A percentile compares a stretch with the other conserved stretches of the same genome.
These are phyloP conservation scores for Drosophila seguyi DNA, from an alignment of 1,140 invertebrate genomes.

Conservation along the genomic window DNA sequence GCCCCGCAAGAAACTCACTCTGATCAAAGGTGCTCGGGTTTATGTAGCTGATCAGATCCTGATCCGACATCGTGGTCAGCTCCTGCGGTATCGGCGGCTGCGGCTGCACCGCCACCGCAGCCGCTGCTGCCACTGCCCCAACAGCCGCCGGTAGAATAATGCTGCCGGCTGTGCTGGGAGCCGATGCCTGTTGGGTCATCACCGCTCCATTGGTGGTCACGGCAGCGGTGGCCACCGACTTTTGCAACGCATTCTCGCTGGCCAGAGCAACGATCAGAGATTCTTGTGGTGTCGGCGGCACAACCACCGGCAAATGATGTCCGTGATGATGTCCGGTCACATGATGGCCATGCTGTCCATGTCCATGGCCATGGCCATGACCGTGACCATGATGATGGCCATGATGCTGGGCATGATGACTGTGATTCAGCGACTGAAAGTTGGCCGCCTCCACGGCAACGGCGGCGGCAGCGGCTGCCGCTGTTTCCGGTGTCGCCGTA, in stretches of 20 bases:
- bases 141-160: conserved; percentile 70
- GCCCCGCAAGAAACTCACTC: conserved; percentile 85
- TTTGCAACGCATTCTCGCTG: conserved; percentile 79
- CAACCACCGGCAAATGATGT: conserved; percentile 66
- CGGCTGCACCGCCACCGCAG: conserved; percentile 78
- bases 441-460: conserved; percentile 58
- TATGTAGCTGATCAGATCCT: conserved; percentile 93
- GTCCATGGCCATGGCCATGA: conserved; percentile 17
- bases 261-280: conserved; percentile 82
- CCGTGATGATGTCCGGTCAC: conserved; percentile 18
- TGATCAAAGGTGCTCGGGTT: conserved; percentile 94
- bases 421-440: conserved; percentile 46
- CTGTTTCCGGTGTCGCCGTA: conserved; percentile 45
- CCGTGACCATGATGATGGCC: conserved; percentile 30
- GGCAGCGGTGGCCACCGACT: conserved; percentile 80
- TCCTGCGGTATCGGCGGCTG: conserved; percentile 88
- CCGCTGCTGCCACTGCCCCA: conserved; percentile 67
- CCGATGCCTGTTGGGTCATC: conserved; percentile 78
- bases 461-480: conserved; percentile 49
- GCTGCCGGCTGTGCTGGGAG: conserved; percentile 60
- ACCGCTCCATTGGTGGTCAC: conserved; percentile 80
- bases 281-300: conserved; percentile 80
- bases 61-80: conserved; percentile 92
- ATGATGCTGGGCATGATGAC: conserved; percentile 31
- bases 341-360: conserved; percentile 1